Base-by-base conservation (phyloP, 2,113 vertebrate species). In the Brachionichthys hirsutus region DNA sequence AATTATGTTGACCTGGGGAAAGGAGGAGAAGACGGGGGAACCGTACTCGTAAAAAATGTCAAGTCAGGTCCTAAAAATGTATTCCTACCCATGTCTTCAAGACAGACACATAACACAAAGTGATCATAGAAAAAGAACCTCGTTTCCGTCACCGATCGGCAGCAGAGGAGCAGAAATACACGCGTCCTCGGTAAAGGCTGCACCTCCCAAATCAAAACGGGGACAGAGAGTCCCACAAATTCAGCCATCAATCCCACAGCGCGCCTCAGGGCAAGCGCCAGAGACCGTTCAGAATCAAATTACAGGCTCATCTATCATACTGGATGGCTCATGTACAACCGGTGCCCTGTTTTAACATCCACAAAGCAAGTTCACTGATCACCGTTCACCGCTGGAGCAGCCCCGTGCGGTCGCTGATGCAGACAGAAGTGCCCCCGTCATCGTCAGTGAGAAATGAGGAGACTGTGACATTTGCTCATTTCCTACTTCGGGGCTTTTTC, bases 1-100 rank as follows among this genome's bases (percentile, higher is more conserved):
- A 77, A 99, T 99, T 40, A 99, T 97, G 83, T 97, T 99, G 66
- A 99, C 97, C 97, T 99, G 16, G 3, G 4, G 61, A 52, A 11
- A 54, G 3, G 22, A 50, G 1, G 12, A 20, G 17, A 18, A 44
- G 30, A 19, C n/a, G 8, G 1, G 24, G 9, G 1, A 11, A 15
- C 40, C 3, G 46, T 10, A 22, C 3, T 10, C 14, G 18, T 9
- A 18, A n/a, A n/a, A 18, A 17, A 46, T 15, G n/a, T 30, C 8
- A 30, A 30, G 24, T 30, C 24, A 30, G 8, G 24, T 8, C 19
- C 46, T 59, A 36, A 47, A 34, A 14, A 24, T 30, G 11, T 13
- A 8, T 0, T 38, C 1, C 9, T 2, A 36, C 19, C 56, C 8
- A 6, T 50, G 9, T 17, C 34, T 4, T 43, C 11, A 63, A 40